Percentiles rank a stretch among this genome's conserved stretches.
phyloP scores from a whole-genome alignment of 2,797 vertebrate species.

The Cetoscarus ocellatus region DNA sequence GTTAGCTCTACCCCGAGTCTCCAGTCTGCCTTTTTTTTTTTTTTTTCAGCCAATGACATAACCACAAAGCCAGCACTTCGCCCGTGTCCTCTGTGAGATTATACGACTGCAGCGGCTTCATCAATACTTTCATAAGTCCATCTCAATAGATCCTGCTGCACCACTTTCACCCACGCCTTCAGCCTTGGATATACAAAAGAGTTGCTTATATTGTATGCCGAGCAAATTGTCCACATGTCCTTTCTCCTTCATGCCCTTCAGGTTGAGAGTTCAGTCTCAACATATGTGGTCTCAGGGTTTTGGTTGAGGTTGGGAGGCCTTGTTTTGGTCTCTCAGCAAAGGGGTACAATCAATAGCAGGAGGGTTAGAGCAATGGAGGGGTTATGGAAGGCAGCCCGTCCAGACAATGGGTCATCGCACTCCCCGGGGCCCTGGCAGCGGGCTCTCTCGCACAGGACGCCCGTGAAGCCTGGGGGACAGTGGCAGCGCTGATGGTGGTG shows the following conservation, averaged over 20 bases:
- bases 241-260: conserved; percentile 51
- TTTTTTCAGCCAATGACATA: conserved; percentile 48
- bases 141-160: conserved; percentile 43
- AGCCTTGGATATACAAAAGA: conserved; percentile 61
- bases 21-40: conserved; percentile 49
- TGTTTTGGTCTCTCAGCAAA: conserved; percentile 77
- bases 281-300: conserved; percentile 58
- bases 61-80: conserved; percentile 45
- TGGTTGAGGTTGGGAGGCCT: conserved; percentile 55
- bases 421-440: conserved; percentile 87
- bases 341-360: conserved; percentile 72
- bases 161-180: conserved; percentile 27
- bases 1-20: conserved; percentile 38
- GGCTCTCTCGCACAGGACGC: conserved; percentile 91
- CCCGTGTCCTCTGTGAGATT: conserved; percentile 43
- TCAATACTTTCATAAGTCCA: conserved; percentile 53
- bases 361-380: conserved; percentile 42
- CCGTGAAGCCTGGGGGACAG: conserved; percentile 90
- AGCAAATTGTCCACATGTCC: conserved; percentile 53
- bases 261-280: conserved; percentile 59
- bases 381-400: conserved; percentile 56
- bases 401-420: conserved; percentile 83
- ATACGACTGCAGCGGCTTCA: conserved; percentile 54
- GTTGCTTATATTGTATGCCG: conserved; percentile 56
- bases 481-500: conserved; percentile 92